Evolutionary conservation across 2,888 invertebrate genomes (phyloP), one percentile per base, ranked within the genome.

Genomic region (Baronia brevicornis): DNA sequence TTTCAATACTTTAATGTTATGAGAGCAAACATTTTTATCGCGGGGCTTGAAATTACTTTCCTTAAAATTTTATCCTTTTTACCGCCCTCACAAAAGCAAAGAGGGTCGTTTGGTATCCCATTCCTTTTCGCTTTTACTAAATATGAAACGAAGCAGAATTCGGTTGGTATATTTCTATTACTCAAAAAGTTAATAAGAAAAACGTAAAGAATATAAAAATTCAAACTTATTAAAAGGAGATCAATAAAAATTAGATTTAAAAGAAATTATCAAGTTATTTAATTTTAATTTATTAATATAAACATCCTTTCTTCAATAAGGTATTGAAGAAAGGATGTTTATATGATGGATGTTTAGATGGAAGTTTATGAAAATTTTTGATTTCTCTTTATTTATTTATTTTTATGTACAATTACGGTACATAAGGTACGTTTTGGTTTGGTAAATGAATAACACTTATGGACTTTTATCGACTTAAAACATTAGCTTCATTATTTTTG

Each of bases 401-500:
- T n/a, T n/a, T n/a, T n/a, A n/a, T n/a, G n/a, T n/a, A 13, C 7
- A 24, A 4, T 22, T n/a, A 13, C 18, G n/a, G 8, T 4, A 20
- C 10, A 12, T 25, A 14, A 12, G 8, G 5, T 7, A 7, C n/a
- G n/a, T n/a, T n/a, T n/a, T n/a, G n/a, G n/a, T n/a, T n/a, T n/a
- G n/a, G n/a, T n/a, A n/a, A n/a, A n/a, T n/a, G n/a, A 23, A 33
- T 33, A 30, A 34, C 31, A 33, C 23, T 43, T 43, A 46, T 44
- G 33, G 29, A 36, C 43, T 37, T 48, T 36, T 18, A 34, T 39
- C 37, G 33, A 43, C 51, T 53, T 56, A 47, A 54, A 59, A 51
- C 44, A 51, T 51, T 51, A 53, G 54, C 46, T 49, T 48, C 46
- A 58, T 61, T 59, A 57, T 61, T 59, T 58, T 46, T 34, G 43